phyloP scores from a whole-genome alignment of 2,888 invertebrate species.

The Thera britannica region DNA sequence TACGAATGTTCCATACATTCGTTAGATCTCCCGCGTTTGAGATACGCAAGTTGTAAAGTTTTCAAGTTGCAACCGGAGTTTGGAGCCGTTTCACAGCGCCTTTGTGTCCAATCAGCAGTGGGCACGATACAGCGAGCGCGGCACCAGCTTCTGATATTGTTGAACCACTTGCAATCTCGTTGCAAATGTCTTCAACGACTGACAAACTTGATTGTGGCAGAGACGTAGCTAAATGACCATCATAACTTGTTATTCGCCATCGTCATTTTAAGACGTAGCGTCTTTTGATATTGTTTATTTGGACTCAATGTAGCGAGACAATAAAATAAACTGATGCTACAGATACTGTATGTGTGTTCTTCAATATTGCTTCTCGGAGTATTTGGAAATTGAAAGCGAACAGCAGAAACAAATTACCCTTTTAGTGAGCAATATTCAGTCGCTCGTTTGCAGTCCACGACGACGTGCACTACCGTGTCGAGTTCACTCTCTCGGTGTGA shows the following conservation, averaged over 20 bases:
- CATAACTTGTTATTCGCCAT: no score
- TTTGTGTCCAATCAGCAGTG: conserved; percentile 3
- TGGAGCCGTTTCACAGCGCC: conserved; percentile 10
- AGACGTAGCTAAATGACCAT: no score
- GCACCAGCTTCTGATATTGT: no score
- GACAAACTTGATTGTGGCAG: no score
- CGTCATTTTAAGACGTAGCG: no score
- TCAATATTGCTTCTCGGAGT: conserved; percentile 1
- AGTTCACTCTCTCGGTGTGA: conserved; percentile 4
- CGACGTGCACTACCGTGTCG: background rate
- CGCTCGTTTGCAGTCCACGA: conserved; percentile 10
- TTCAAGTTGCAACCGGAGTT: conserved; percentile 7
- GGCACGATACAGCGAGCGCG: background rate
- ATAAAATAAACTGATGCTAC: background rate
- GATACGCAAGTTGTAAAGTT: background rate
- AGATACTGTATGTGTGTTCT: background rate
- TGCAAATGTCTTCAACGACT: no score
- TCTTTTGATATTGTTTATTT: no score
- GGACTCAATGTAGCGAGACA: no score
- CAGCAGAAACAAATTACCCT: conserved; percentile 19
- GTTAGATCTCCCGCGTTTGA: background rate
- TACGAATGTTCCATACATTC: background rate
- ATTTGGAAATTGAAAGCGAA: conserved; percentile 20
- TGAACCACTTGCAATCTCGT: no score
- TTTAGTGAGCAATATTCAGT: conserved; percentile 14